Percentiles rank a stretch among this genome's conserved stretches.
These are phyloP conservation scores for Noturus placidus DNA, from an alignment of 2,113 vertebrate genomes.

Conservation along the genomic window DNA sequence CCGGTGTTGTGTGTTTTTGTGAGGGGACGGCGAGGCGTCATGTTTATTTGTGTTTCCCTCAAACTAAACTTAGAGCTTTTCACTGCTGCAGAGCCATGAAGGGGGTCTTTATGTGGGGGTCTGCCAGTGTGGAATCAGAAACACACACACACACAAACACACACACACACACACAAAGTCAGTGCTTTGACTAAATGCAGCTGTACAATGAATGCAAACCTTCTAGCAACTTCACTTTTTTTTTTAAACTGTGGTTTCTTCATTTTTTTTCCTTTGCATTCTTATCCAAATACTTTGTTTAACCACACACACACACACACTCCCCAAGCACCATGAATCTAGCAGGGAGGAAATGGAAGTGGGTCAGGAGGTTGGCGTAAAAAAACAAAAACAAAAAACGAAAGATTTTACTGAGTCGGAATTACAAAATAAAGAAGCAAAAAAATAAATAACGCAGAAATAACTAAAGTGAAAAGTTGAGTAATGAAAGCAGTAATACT, in stretches of 20 bases:
- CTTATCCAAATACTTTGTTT: slow-evolving; percentile 17
- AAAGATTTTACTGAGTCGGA: not conserved
- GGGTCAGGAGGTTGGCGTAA: slow-evolving; percentile 62
- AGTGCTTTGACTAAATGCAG: slow-evolving; percentile 19
- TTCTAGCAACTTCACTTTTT: not conserved
- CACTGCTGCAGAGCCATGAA: slow-evolving; percentile 34
- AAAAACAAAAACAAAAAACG: not conserved
- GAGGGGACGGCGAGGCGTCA: not conserved
- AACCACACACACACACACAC: slow-evolving; percentile 18
- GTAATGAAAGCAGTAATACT: not conserved
- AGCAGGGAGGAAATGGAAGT: slow-evolving; percentile 53
- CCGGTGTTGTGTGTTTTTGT: not conserved
- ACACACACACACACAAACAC: not conserved
- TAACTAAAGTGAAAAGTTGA: not conserved
- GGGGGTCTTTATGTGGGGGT: slow-evolving; percentile 42
- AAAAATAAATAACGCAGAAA: not conserved
- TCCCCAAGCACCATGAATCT: not conserved
- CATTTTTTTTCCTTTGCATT: not conserved
- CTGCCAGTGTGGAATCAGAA: slow-evolving; percentile 7
- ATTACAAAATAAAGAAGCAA: not conserved
- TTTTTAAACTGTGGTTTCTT: not conserved
- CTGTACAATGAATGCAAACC: slow-evolving; percentile 2
- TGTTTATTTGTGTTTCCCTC: slow-evolving; percentile 42
- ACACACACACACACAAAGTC: slow-evolving; percentile 24
- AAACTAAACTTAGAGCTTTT: slow-evolving; percentile 40